Conservation (phyloP, 2,888 invertebrate genomes). For the Yponomeuta cagnagella region DNA sequence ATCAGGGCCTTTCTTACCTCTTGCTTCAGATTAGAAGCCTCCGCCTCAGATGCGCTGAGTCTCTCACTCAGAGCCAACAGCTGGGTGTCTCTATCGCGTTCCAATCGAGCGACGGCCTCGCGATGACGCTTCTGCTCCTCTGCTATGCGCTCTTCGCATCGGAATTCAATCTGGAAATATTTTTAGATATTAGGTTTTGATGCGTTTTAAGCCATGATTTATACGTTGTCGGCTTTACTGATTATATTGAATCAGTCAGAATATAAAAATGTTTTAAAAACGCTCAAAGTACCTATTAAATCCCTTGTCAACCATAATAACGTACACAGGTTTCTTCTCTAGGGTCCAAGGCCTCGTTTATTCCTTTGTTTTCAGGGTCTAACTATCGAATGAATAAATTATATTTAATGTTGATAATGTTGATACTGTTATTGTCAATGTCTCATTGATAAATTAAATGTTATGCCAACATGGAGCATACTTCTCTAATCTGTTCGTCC, state of each 20-base stretch:
- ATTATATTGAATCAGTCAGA: too few species aligned
- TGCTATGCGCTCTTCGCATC: conserved; percentile 82
- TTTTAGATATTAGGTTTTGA: neutral
- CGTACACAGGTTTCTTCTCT: too few species aligned
- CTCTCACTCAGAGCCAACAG: conserved; percentile 59
- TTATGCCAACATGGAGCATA: conserved; percentile 25
- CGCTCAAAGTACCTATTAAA: too few species aligned
- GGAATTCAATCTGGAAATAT: conserved; percentile 79
- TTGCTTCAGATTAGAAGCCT: conserved; percentile 71
- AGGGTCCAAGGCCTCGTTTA: too few species aligned
- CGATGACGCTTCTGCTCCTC: conserved; percentile 91
- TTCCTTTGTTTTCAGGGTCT: too few species aligned
- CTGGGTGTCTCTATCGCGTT: conserved; percentile 82
- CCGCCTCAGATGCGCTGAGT: conserved; percentile 66
- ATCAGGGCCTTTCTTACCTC: conserved; percentile 42
- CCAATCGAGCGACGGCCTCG: conserved; percentile 87
- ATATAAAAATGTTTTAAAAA: too few species aligned
- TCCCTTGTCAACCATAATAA: too few species aligned
- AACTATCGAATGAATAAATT: too few species aligned
- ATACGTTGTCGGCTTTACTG: too few species aligned
- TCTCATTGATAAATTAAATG: neutral
- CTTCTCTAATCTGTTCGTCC: conserved; percentile 91
- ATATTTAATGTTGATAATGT: too few species aligned
- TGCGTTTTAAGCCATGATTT: neutral
- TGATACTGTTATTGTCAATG: neutral